phyloP scores from a whole-genome alignment of 2,113 vertebrate genomes.

The Elaphurus davidianus region DNA sequence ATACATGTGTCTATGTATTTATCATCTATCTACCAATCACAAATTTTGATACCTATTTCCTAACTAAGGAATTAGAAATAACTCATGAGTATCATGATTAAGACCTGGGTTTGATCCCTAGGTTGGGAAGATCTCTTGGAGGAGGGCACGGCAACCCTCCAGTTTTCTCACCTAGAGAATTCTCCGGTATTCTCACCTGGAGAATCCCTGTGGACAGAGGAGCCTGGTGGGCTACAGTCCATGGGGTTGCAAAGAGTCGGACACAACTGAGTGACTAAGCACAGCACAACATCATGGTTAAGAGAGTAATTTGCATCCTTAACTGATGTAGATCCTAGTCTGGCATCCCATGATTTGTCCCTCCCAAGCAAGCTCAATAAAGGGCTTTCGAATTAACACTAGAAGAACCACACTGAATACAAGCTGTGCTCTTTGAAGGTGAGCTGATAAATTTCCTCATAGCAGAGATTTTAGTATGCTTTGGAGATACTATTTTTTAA shows the following conservation, averaged over 20 bases:
- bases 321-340: neutral
- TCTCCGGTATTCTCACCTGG: neutral
- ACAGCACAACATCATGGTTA: neutral
- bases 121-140: neutral
- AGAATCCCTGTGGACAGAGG: neutral
- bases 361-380: neutral
- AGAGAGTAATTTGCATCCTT: neutral
- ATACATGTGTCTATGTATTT: neutral
- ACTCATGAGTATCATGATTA: neutral
- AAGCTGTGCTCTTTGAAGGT: neutral
- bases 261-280: neutral
- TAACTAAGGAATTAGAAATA: neutral
- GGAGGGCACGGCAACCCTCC: neutral
- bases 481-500: neutral
- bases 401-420: neutral
- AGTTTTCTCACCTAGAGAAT: neutral
- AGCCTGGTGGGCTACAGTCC: neutral
- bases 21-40: neutral
- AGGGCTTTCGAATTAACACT: neutral
- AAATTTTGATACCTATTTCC: neutral
- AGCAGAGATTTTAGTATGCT: neutral
- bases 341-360: neutral
- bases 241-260: neutral
- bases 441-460: neutral
- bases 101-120: neutral